Conservation (phyloP, 1,140 invertebrate genomes). For the Pseudomyrmex cubaensis region DNA sequence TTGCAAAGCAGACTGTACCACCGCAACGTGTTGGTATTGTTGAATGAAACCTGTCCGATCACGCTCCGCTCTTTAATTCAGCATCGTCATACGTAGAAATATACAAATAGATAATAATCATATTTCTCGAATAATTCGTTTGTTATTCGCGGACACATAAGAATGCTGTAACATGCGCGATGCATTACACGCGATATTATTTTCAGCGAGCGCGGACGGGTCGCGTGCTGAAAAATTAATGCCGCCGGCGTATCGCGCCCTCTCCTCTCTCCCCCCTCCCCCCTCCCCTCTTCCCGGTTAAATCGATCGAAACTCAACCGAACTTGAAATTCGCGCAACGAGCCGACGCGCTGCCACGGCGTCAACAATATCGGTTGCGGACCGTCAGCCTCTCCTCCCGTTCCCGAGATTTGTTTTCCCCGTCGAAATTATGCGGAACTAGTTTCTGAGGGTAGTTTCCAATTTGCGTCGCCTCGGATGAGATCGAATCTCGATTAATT, state of each 20-base stretch:
- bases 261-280: no score
- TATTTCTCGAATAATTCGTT: slow-evolving; percentile 12
- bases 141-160: neutral
- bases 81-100: neutral
- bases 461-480: slow-evolving; percentile 78
- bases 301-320: slow-evolving; percentile 13
- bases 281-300: no score
- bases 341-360: neutral
- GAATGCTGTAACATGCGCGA: neutral
- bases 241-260: neutral
- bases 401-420: slow-evolving; percentile 76
- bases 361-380: slow-evolving; percentile 50
- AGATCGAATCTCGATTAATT: slow-evolving; percentile 81
- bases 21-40: slow-evolving; percentile 9
- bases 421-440: slow-evolving; percentile 80
- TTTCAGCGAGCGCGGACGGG: neutral
- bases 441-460: slow-evolving; percentile 80
- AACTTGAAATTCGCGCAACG: slow-evolving; percentile 38
- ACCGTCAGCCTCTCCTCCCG: slow-evolving; percentile 35
- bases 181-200: slow-evolving; percentile 24
- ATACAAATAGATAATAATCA: slow-evolving; percentile 28
- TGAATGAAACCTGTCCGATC: slow-evolving; percentile 27
- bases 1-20: slow-evolving; percentile 10
- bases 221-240: slow-evolving; percentile 15
- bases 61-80: slow-evolving; percentile 11